Conservation (phyloP, 2,797 vertebrate genomes). For the Todus mexicanus region DNA sequence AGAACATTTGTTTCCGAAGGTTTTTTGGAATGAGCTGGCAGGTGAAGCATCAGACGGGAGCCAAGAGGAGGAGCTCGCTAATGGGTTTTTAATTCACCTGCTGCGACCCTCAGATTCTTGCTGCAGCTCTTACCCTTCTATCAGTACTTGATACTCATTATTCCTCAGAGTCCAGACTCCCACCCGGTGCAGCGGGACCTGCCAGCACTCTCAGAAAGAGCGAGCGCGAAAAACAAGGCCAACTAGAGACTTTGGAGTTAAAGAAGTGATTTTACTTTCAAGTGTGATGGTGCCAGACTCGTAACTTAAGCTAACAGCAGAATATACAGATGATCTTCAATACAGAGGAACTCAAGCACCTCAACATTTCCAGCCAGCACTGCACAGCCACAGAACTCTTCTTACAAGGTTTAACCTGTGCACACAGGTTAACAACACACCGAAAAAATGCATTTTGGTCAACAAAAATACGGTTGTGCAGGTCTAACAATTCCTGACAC, state of each 20-base stretch:
- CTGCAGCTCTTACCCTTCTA: not conserved
- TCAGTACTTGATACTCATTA: not conserved
- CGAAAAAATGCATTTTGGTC: not conserved
- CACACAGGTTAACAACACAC: not conserved
- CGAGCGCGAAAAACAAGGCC: not conserved
- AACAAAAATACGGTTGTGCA: not conserved
- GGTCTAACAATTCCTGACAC: not conserved
- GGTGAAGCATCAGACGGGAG: conserved; percentile 2
- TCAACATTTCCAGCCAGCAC: conserved; percentile 29
- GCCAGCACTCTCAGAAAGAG: not conserved
- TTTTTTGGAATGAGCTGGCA: conserved; percentile 43
- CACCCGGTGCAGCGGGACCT: not conserved
- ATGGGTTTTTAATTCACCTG: conserved; percentile 21
- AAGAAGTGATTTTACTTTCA: conserved; percentile 66
- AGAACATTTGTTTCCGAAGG: conserved; percentile 47
- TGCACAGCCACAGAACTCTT: conserved; percentile 1
- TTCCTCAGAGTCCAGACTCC: not conserved
- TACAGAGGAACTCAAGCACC: conserved; percentile 43
- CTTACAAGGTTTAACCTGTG: not conserved
- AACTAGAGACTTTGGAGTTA: not conserved
- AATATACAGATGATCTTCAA: not conserved
- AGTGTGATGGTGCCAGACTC: conserved; percentile 4
- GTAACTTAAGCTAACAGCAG: conserved; percentile 39
- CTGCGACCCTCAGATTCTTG: not conserved
- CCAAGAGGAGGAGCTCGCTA: conserved; percentile 13